Conservation (phyloP, 2,113 vertebrate genomes). For the Butorides virescens region DNA sequence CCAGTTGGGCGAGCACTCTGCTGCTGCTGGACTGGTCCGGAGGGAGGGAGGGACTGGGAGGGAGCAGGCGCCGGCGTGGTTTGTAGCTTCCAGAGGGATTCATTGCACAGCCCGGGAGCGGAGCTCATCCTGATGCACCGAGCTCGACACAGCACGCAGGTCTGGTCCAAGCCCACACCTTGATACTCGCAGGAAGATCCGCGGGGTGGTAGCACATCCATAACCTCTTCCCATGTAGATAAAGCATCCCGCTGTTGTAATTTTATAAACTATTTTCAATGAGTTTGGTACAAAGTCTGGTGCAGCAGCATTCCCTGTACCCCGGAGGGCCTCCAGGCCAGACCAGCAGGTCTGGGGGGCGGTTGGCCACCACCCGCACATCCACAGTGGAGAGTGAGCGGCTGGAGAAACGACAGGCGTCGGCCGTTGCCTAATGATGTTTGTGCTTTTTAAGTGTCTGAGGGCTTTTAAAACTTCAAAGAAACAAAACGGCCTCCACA, state of each 20-base stretch:
- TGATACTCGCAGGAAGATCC: background rate
- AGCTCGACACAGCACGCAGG: background rate
- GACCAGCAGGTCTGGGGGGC: background rate
- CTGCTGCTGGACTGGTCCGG: background rate
- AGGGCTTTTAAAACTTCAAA: background rate
- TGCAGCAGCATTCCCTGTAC: background rate
- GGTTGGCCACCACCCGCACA: background rate
- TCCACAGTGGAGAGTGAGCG: background rate
- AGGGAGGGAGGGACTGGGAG: no score
- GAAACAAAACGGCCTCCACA: background rate
- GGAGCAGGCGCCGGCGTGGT: accelerated
- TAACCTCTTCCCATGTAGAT: background rate
- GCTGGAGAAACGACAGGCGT: background rate
- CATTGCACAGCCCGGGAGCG: background rate
- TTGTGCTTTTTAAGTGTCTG: background rate
- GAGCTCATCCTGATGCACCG: background rate
- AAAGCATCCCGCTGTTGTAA: background rate
- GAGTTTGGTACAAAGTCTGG: background rate
- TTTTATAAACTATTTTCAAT: background rate
- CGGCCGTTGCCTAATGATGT: background rate
- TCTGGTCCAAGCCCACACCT: background rate
- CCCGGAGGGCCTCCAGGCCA: background rate
- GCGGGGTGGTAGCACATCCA: background rate
- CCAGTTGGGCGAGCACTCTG: no score
- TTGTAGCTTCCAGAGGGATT: background rate